Conservation (phyloP, 2,113 vertebrate genomes). For the Scomber scombrus region DNA sequence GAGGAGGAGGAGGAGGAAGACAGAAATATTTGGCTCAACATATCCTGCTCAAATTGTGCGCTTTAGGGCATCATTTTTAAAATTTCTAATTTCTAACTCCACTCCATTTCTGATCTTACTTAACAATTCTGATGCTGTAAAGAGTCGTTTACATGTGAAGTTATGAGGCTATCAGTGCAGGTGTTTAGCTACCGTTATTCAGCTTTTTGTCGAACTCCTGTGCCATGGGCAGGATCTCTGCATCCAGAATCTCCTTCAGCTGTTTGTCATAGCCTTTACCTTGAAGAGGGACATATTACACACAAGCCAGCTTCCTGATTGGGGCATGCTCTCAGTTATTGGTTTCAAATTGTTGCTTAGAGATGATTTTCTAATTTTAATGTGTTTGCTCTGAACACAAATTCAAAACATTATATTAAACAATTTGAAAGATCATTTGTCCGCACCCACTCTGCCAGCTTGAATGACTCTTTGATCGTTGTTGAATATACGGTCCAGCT, state of each 20-base stretch:
- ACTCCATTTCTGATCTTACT: conserved; percentile 37
- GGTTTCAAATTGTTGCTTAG: background rate
- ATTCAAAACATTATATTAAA: background rate
- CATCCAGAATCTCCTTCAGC: conserved; percentile 74
- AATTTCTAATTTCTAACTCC: conserved; percentile 48
- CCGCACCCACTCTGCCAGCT: conserved; percentile 82
- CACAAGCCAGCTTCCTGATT: background rate
- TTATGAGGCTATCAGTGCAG: conserved; percentile 17
- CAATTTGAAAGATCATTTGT: background rate
- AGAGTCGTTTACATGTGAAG: conserved; percentile 37
- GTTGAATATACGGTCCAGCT: conserved; percentile 74
- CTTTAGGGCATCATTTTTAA: conserved; percentile 63
- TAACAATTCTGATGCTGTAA: conserved; percentile 25
- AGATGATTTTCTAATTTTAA: background rate
- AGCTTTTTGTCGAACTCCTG: conserved; percentile 70
- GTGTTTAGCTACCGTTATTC: conserved; percentile 70
- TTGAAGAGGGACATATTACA: conserved; percentile 46
- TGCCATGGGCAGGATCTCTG: conserved; percentile 67
- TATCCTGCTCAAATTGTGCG: conserved; percentile 55
- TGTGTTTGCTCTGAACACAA: background rate
- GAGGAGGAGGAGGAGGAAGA: conserved; percentile 38
- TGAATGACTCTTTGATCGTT: conserved; percentile 63
- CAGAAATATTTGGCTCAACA: conserved; percentile 64
- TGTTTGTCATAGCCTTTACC: conserved; percentile 71
- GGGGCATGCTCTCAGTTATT: background rate